Evolutionary conservation across 2,888 invertebrate genomes (phyloP), one percentile per base, ranked within the genome.

Genomic region (Geophilus truncorum): DNA sequence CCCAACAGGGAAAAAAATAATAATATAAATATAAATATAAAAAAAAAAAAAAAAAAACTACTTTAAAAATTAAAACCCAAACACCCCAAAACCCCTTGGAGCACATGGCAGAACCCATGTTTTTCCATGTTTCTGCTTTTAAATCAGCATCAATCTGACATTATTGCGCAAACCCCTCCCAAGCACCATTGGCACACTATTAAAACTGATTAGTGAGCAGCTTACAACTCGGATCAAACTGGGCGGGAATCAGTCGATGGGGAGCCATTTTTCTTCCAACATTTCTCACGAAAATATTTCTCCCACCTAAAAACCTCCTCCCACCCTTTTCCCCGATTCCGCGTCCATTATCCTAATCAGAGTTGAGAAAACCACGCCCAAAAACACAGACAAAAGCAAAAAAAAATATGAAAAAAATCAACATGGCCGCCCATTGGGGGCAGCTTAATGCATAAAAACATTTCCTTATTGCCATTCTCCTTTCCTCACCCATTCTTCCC

Each of bases 201-300:
- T 70, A 70, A 70, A 70, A 70, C 70, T 70, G 70, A 70, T 70
- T 70, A 70, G 70, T 25, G 70, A 70, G 70, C 70, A 70, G 70
- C 70, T 70, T 70, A 70, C 70, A 70, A 70, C 70, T 28, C 70
- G 70, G 25, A 70, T 70, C 70, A 70, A 70, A 70, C 70, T 70
- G 70, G 70, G 70, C 70, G 70, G 70, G 70, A 28, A 70, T 70
- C 70, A 28, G 70, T 70, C 70, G 70, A 23, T 70, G 70, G 70
- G 70, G 70, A 70, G 70, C 70, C 70, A 70, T 70, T 70, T 70
- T 70, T 70, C 70, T 70, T 70, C 25, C 28, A 10, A 25, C 70
- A 70, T 70, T 70, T 70, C 70, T 70, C 70, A 25, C 70, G n/a
- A 70, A 70, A 70, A 70, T 70, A 28, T 70, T 70, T 70, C 28